Conservation (phyloP, 2,797 vertebrate species). For the Selene dorsalis region DNA sequence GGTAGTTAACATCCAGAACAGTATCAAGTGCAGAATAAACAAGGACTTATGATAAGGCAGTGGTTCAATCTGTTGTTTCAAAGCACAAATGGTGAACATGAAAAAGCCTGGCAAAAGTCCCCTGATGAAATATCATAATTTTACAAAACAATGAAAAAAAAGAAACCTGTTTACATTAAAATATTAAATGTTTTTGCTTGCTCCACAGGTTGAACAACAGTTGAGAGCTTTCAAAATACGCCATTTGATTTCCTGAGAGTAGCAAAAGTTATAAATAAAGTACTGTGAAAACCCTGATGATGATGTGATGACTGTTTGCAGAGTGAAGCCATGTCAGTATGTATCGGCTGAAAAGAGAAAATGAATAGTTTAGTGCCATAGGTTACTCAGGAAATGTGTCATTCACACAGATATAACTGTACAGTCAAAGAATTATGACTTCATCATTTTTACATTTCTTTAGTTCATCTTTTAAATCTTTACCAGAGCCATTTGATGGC, state of each 20-base stretch:
- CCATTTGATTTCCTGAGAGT: constrained; percentile 5
- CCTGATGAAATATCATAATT: constrained; percentile 24
- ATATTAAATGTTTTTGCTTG: not conserved
- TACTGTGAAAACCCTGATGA: not conserved
- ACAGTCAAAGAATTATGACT: not conserved
- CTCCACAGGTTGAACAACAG: not conserved
- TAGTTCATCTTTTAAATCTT: not conserved
- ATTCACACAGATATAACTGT: not conserved
- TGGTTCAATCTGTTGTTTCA: not conserved
- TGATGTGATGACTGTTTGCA: not conserved
- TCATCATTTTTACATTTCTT: not conserved
- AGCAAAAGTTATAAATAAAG: not conserved
- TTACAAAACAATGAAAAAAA: not conserved
- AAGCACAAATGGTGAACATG: constrained; percentile 5
- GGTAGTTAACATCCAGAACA: not conserved
- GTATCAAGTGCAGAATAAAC: not conserved
- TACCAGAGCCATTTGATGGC: not conserved
- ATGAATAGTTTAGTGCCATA: not conserved
- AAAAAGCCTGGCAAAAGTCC: constrained; percentile 6
- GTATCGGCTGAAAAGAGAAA: constrained; percentile 14
- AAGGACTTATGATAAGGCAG: constrained; percentile 42
- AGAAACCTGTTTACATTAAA: not conserved
- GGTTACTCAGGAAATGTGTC: not conserved
- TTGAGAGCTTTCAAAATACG: not conserved
- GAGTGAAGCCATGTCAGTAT: not conserved